These are phyloP conservation scores for Acanthurus tractus DNA, from an alignment of 2,797 vertebrate genomes.

Conservation along the genomic window DNA sequence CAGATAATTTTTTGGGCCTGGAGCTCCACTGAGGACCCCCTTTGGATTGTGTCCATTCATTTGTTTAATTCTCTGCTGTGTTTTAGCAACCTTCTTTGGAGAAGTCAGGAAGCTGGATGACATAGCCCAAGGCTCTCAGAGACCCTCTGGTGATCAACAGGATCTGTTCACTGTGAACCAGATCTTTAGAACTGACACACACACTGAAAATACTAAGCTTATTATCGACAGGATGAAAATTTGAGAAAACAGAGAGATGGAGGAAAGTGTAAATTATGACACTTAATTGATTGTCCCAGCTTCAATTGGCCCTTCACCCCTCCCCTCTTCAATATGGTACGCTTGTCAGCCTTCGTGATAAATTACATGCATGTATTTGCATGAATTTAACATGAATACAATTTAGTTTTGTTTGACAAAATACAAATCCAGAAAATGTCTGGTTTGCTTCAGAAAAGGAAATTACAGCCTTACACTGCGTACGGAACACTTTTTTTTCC, in stretches of 20 bases:
- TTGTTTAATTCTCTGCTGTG: slow-evolving; percentile 91
- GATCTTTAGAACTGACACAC: slow-evolving; percentile 79
- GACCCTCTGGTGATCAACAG: slow-evolving; percentile 87
- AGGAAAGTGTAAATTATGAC: slow-evolving; percentile 88
- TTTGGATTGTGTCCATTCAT: slow-evolving; percentile 87
- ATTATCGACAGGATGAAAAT: slow-evolving; percentile 17
- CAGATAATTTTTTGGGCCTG: slow-evolving; percentile 79
- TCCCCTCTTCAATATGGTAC: slow-evolving; percentile 93
- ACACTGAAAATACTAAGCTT: slow-evolving; percentile 68
- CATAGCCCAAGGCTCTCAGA: slow-evolving; percentile 89
- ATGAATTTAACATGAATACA: slow-evolving; percentile 96
- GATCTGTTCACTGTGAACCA: slow-evolving; percentile 88
- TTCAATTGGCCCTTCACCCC: slow-evolving; percentile 91
- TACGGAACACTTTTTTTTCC: slow-evolving; percentile 49
- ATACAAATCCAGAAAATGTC: slow-evolving; percentile 87
- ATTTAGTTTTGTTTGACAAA: slow-evolving; percentile 91
- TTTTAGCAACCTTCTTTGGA: slow-evolving; percentile 89
- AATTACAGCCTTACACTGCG: slow-evolving; percentile 52
- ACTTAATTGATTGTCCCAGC: slow-evolving; percentile 95
- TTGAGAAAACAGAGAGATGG: slow-evolving; percentile 78
- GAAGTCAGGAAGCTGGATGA: slow-evolving; percentile 83
- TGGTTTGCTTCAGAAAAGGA: slow-evolving; percentile 76
- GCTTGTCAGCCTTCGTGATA: slow-evolving; percentile 97
- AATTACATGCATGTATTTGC: slow-evolving; percentile 98
- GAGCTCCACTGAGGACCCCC: slow-evolving; percentile 73